These are phyloP conservation scores for Tortrix viridana DNA, from an alignment of 2,888 invertebrate species.

Conservation along the genomic window DNA sequence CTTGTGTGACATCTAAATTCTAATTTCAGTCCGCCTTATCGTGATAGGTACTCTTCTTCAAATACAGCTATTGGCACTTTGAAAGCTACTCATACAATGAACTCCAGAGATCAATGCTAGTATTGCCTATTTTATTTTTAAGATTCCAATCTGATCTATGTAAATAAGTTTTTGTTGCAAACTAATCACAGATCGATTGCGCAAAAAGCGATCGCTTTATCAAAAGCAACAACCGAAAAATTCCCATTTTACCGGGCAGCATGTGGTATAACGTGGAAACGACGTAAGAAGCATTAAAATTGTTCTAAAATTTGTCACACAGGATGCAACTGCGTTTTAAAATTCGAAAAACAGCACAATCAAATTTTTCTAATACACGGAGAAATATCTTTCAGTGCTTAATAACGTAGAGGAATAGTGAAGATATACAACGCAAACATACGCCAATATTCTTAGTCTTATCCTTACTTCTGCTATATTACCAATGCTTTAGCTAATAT, in stretches of 20 bases:
- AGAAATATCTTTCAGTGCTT: background rate
- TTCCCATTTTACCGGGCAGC: slow-evolving; percentile 54
- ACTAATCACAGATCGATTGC: slow-evolving; percentile 34
- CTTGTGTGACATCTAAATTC: background rate
- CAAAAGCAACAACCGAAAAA: slow-evolving; percentile 53
- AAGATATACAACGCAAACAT: too few species aligned
- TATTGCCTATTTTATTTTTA: slow-evolving; percentile 8
- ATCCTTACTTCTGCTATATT: too few species aligned
- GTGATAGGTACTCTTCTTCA: background rate
- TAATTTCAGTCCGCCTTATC: background rate
- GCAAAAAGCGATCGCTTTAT: slow-evolving; percentile 47
- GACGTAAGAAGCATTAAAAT: slow-evolving; percentile 21
- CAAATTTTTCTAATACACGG: too few species aligned
- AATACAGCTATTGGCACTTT: background rate
- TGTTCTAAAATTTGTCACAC: slow-evolving; percentile 5
- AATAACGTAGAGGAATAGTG: too few species aligned
- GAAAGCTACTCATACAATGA: background rate
- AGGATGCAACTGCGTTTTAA: background rate
- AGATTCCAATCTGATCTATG: slow-evolving; percentile 6
- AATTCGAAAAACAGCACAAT: background rate
- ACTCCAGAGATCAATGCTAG: background rate
- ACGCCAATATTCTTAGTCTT: too few species aligned
- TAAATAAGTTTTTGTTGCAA: slow-evolving; percentile 31
- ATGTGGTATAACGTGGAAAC: slow-evolving; percentile 42
- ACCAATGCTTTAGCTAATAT: too few species aligned